Evolutionary conservation across 1,140 invertebrate genomes (phyloP), one percentile per base, ranked within the genome.

Genomic region (Apis dorsata): DNA sequence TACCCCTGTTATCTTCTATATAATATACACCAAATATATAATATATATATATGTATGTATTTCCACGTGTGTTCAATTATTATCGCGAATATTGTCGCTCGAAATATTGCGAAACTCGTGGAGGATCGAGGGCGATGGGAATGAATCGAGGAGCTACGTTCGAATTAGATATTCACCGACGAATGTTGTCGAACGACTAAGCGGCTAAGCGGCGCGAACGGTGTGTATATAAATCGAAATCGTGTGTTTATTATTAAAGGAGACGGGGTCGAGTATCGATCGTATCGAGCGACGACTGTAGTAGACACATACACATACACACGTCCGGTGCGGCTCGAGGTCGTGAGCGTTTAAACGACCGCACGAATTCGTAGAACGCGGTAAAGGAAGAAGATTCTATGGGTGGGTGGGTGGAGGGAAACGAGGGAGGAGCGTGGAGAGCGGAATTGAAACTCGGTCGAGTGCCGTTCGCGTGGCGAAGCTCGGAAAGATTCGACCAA

Each of bases 161-260:
- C 57, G 74, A 77, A 82, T 82, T 82, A 82, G 81, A 83, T 78
- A 78, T 78, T 78, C 81, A 72, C 68, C 68, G 81, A 83, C 81
- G 34, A 72, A 72, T 79, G 68, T 79, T 83, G 79, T 83, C 81
- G 49, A 71, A 28, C 60, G 76, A 24, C 74, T 21, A 24, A 24
- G 24, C 66, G 65, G 10, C 53, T 68, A 51, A 55, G 65, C 53
- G 34, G 17, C 76, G 72, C 17, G 76, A 79, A 62, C 49, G 13
- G 44, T 69, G 70, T 34, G 80, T 80, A 84, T 34, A 84, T 80
- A 84, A 84, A 84, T 80, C 78, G 68, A 57, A 34, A 53, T 19
- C 75, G 70, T 49, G 68, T 85, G 66, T 73, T 24, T 24, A 87
- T 87, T 87, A 87, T 87, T 82, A 79, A 87, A 60, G 24, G 57